Base-by-base conservation (phyloP, 2,113 vertebrate genomes). In the Toxostoma redivivum region DNA sequence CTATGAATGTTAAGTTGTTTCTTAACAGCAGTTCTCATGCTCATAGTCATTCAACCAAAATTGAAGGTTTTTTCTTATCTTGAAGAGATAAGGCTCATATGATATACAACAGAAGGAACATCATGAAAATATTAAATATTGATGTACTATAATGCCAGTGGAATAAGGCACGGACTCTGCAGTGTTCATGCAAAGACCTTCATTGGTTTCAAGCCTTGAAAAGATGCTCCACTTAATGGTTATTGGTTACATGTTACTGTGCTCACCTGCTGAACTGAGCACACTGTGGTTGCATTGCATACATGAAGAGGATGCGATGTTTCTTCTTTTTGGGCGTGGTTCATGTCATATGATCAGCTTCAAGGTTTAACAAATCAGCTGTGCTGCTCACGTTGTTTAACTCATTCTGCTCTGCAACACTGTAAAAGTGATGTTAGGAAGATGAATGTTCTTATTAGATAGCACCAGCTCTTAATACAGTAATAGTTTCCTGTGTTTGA, bases 321-420 rank as follows among this genome's bases (percentile, higher is more conserved):
- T 42, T 40, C 35, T 28, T 38, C 27, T 42, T n/a, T 17, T 15
- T 20, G 30, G 69, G 33, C 2, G 4, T 0, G 5, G 22, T 42
- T 54, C 37, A 20, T 54, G 50, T 18, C 0, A 0, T 3, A 1
- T 5, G 7, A 33, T 20, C 23, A 53, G 21, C 37, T 53, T 40
- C 21, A 25, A 42, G 31, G 30, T 14, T 54, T 56, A 42, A 42
- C 17, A 42, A 42, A 56, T n/a, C 51, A 72, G 16, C 30, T 5
- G 4, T 42, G 51, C 16, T 42, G 30, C 30, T n/a, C 30, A 8
- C 20, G 30, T 42, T 1, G 2, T 72, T 72, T 42, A 56, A 54
- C 38, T n/a, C 30, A 27, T 42, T 42, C 70, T 56, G 17, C 38
- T 72, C 17, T 3, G 7, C 70, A 27, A 10, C 38, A 20, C 23